Base-by-base conservation (phyloP, 1,140 invertebrate genomes). In the Lucilia cuprina region DNA sequence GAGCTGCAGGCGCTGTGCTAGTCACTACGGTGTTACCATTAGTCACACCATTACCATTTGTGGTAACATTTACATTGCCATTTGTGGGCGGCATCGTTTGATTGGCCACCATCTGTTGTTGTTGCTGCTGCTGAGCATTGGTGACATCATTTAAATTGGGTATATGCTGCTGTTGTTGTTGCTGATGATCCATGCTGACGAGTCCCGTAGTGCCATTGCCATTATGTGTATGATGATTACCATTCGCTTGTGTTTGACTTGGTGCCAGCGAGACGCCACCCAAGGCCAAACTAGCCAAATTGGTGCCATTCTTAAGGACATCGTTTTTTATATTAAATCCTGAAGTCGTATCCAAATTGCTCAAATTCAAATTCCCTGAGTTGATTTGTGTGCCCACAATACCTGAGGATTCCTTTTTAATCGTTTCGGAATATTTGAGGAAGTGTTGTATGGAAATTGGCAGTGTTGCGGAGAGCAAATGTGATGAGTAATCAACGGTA, bases 371-470 rank as follows among this genome's bases (percentile, higher is more conserved):
- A 83, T 87, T 87, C 60, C 85, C 85, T 85, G 86, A 87, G 84
- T 86, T 86, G 30, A 87, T 85, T 84, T 86, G 85, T 85, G 84
- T 82, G 75, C 85, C 85, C 35, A 86, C 85, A 84, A 86, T 85
- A 82, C 86, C 84, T 84, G 85, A 84, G 74, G 86, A 90, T 87
- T 91, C 90, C 86, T 91, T 91, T 86, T 91, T 91, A 83, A 91
- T 91, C 84, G 90, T 91, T 87, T 91, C 90, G 85, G 90, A 91
- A 86, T 91, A 91, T 86, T 91, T 91, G 83, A 91, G 89, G 87
- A 91, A 91, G 87, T 91, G 90, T 84, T 91, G 90, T 86, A 91
- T 91, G 74, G 90, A 91, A 86, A 91, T 91, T 89, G 90, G 90
- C 90, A 91, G 89, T 89, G 90, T 91, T 87, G 90, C 90, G 78